phyloP scores from a whole-genome alignment of 1,140 invertebrate species.

The Stenopsyche tienmushanensis region DNA sequence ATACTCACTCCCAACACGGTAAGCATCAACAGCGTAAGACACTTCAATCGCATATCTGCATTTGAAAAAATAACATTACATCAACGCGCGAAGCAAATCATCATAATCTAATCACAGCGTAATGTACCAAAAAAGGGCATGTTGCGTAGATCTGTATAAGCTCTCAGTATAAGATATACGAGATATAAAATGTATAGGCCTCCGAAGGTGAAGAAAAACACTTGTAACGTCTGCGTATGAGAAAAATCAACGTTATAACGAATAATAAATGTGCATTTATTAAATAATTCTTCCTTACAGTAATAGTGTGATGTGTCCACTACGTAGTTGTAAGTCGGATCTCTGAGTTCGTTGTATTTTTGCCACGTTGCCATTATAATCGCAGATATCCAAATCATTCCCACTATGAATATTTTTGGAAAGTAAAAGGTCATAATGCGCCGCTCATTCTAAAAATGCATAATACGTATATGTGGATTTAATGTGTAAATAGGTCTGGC shows the following conservation, averaged over 20 bases:
- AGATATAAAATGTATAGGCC: conserved; percentile 86
- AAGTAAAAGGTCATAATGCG: conserved; percentile 84
- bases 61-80: conserved; percentile 35
- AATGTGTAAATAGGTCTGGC: conserved; percentile 14
- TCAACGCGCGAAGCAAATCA: too few species aligned
- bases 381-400: conserved; percentile 83
- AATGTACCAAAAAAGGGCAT: conserved; percentile 98
- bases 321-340: conserved; percentile 92
- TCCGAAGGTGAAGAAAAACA: conserved; percentile 85
- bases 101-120: too few species aligned
- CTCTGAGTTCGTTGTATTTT: conserved; percentile 82
- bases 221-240: conserved; percentile 80
- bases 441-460: conserved; percentile 77
- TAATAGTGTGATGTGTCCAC: conserved; percentile 86
- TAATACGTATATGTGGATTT: conserved; percentile 12
- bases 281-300: conserved; percentile 59
- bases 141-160: conserved; percentile 90
- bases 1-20: conserved; percentile 80
- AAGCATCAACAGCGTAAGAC: conserved; percentile 82
- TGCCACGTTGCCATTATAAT: conserved; percentile 87
- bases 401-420: conserved; percentile 86
- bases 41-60: conserved; percentile 88
- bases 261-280: neutral
- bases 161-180: conserved; percentile 78
- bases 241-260: conserved; percentile 12